Percentiles rank a stretch among this genome's conserved stretches.
Conservation (phyloP, 2,888 invertebrate species). For the Icerya purchasi region DNA sequence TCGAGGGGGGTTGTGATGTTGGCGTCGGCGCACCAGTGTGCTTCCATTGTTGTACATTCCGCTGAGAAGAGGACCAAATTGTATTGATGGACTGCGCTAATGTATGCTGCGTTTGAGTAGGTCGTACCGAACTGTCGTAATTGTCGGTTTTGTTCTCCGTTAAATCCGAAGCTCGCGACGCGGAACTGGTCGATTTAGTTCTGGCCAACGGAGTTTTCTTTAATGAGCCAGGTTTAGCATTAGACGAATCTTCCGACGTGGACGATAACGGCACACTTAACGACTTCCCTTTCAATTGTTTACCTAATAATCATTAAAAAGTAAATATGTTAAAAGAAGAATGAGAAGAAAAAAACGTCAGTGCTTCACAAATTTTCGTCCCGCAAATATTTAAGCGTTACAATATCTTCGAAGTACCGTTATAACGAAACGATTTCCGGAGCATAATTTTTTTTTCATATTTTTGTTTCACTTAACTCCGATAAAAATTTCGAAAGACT, state of each 20-base stretch:
- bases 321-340: no score
- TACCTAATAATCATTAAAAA: no score
- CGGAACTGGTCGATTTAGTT: slow-evolving; percentile 33
- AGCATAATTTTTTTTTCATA: no score
- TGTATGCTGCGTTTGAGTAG: neutral
- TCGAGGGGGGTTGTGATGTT: neutral
- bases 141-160: neutral
- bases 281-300: slow-evolving; percentile 27
- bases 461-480: no score
- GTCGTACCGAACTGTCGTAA: neutral
- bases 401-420: no score
- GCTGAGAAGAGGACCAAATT: neutral
- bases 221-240: slow-evolving; percentile 21
- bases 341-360: no score
- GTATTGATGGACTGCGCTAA: slow-evolving; percentile 9
- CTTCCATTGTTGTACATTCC: slow-evolving; percentile 1
- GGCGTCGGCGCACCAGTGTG: neutral
- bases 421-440: no score
- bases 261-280: slow-evolving; percentile 29
- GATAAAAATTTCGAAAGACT: no score
- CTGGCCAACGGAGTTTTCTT: slow-evolving; percentile 40
- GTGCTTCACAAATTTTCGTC: no score
- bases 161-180: neutral
- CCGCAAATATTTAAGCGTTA: no score
- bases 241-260: slow-evolving; percentile 13